Conservation (phyloP, 2,888 invertebrate genomes). For the Rhopalosiphum nymphaeae region DNA sequence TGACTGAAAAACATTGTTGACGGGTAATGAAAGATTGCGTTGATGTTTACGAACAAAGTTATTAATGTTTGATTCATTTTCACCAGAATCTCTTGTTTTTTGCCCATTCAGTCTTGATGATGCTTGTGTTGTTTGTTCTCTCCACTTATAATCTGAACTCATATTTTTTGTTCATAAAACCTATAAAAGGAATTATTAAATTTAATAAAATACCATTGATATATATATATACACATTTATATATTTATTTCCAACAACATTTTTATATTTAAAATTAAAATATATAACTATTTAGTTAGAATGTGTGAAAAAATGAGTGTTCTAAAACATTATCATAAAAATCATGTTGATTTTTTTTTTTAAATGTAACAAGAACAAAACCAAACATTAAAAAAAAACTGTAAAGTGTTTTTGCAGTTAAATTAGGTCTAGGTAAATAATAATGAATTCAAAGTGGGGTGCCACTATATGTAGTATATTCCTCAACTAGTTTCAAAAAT, state of each 20-base stretch:
- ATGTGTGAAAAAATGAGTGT: background rate
- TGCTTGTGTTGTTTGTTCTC: constrained; percentile 32
- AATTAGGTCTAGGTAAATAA: background rate
- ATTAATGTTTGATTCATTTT: background rate
- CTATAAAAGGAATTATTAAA: background rate
- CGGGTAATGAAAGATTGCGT: constrained; percentile 52
- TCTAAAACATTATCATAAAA: background rate
- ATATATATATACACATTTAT: background rate
- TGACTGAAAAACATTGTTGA: constrained; percentile 53
- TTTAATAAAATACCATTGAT: background rate
- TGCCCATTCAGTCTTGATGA: constrained; percentile 53
- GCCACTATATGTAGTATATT: background rate
- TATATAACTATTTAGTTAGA: background rate
- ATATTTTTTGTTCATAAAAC: constrained; percentile 30
- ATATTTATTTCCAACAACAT: background rate
- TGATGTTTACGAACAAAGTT: constrained; percentile 46
- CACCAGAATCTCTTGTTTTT: constrained; percentile 30
- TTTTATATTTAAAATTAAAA: background rate
- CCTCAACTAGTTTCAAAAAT: background rate
- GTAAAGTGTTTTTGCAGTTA: background rate
- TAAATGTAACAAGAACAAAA: background rate
- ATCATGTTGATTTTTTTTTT: background rate
- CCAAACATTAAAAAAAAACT: background rate
- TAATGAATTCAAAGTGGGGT: background rate
- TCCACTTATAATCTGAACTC: constrained; percentile 60